These are phyloP conservation scores for Cerceris ruficornis DNA, from an alignment of 2,888 invertebrate species.

Conservation along the genomic window DNA sequence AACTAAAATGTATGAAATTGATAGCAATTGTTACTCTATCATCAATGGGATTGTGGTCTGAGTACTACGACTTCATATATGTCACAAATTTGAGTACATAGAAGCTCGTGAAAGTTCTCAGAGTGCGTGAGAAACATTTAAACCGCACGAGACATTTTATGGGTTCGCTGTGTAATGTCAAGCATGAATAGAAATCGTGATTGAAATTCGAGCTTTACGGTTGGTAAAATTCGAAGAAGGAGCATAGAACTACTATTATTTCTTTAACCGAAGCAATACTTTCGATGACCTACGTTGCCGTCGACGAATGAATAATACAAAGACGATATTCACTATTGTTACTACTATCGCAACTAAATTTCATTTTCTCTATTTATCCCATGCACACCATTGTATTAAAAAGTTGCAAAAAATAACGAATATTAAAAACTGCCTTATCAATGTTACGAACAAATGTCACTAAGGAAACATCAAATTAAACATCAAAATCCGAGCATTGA, in stretches of 20 bases:
- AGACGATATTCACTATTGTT: neutral
- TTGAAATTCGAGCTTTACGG: slow-evolving; percentile 52
- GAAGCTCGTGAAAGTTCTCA: slow-evolving; percentile 28
- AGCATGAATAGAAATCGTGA: slow-evolving; percentile 40
- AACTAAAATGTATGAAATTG: neutral
- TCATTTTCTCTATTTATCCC: too few species aligned
- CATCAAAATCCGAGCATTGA: too few species aligned
- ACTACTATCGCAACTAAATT: neutral
- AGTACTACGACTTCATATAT: neutral
- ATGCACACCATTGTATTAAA: too few species aligned
- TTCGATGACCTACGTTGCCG: neutral
- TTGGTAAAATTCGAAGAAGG: slow-evolving; percentile 24
- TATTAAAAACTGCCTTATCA: too few species aligned
- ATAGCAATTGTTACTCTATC: neutral
- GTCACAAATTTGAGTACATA: slow-evolving; percentile 8
- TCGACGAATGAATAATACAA: neutral
- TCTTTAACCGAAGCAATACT: neutral
- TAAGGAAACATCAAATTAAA: too few species aligned
- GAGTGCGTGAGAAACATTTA: slow-evolving; percentile 39
- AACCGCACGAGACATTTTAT: slow-evolving; percentile 42
- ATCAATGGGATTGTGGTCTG: neutral
- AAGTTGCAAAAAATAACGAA: too few species aligned
- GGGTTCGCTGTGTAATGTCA: slow-evolving; percentile 16
- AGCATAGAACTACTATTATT: slow-evolving; percentile 13
- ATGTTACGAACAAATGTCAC: too few species aligned